Base-by-base conservation (phyloP, 2,113 vertebrate genomes). In the Pseudopipra pipra region DNA sequence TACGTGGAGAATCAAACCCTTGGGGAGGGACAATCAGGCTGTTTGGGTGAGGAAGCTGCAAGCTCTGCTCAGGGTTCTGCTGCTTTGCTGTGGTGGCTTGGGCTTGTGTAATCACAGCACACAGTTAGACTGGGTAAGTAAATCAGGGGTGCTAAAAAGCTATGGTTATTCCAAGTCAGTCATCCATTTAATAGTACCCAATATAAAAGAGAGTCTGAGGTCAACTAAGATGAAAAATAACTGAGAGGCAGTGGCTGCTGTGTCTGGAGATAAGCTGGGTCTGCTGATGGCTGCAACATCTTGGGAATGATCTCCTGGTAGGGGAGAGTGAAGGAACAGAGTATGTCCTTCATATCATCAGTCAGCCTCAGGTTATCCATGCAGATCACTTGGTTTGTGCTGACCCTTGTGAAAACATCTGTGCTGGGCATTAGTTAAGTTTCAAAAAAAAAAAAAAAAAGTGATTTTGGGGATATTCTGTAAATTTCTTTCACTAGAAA, bases 111-210 rank as follows among this genome's bases (percentile, higher is more conserved):
- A 35, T 65, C 14, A 0, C 25, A 24, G 68, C 46, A 77, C 63
- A 27, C 1, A 0, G 12, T 54, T 66, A 14, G 37, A 66, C 58
- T 3, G 61, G 76, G 35, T 84, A 59, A 84, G 67, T 93, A 84
- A 89, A 92, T 80, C 67, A 46, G 30, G 91, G 73, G 77, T 63
- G 37, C 47, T 93, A 65, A 89, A 89, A 87, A 71, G n/a, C 76
- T 43, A 2, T 2, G 3, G 51, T 43, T 71, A 61, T 35, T 91
- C 73, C 10, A 37, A 87, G 84, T 33, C 61, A 63, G 49, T 11
- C 79, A 68, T n/a, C 61, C 74, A 10, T 86, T 77, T 77, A 41
- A 88, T 39, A 62, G 59, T 46, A 35, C 28, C 55, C 68, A 39
- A 11, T 43, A 33, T 14, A 74, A 80, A 46, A 74, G 37, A 41